A percentile compares a stretch with the other conserved stretches of the same genome.
Evolutionary conservation across 2,113 vertebrate species (phyloP).

Genomic region (Ammodytes marinus): DNA sequence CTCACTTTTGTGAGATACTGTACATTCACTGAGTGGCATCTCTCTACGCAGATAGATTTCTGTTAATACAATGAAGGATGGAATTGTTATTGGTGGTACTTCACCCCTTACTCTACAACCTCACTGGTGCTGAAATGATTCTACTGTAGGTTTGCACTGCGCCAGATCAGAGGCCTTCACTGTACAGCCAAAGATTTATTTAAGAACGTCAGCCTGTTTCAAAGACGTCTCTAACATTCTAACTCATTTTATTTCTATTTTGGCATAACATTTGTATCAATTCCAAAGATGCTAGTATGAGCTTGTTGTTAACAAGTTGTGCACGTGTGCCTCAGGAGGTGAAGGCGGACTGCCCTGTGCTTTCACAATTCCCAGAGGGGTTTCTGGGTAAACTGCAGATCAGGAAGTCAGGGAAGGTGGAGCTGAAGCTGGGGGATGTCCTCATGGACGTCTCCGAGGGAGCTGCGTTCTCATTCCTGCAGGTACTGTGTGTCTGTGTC

Average conservation of each 20-base stretch:
- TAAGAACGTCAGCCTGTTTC: too few relatives aligned
- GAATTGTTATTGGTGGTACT: too few relatives aligned
- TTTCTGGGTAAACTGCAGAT: conserved; percentile 84
- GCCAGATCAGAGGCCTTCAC: too few relatives aligned
- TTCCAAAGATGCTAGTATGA: not conserved
- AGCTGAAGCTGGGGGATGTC: conserved; percentile 81
- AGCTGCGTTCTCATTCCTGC: conserved; percentile 84
- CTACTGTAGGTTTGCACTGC: too few relatives aligned
- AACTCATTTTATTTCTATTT: not conserved
- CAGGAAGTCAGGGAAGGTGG: conserved; percentile 83
- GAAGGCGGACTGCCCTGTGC: conserved; percentile 62
- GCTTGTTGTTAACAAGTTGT: not conserved
- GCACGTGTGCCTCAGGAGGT: conserved; percentile 42
- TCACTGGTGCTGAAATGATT: too few relatives aligned
- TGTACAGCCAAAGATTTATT: too few relatives aligned
- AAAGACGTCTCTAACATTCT: too few relatives aligned
- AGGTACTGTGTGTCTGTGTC: conserved; percentile 64
- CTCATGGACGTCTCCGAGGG: conserved; percentile 84
- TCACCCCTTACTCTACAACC: too few relatives aligned
- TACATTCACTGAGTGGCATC: too few relatives aligned
- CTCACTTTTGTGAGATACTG: too few relatives aligned
- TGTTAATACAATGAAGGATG: too few relatives aligned
- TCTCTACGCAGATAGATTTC: too few relatives aligned
- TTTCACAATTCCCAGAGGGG: conserved; percentile 82
- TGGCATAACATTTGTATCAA: not conserved